Percentiles rank a stretch among this genome's conserved stretches.
These are phyloP conservation scores for Ormyrus pomaceus DNA, from an alignment of 2,888 invertebrate genomes.

Conservation along the genomic window DNA sequence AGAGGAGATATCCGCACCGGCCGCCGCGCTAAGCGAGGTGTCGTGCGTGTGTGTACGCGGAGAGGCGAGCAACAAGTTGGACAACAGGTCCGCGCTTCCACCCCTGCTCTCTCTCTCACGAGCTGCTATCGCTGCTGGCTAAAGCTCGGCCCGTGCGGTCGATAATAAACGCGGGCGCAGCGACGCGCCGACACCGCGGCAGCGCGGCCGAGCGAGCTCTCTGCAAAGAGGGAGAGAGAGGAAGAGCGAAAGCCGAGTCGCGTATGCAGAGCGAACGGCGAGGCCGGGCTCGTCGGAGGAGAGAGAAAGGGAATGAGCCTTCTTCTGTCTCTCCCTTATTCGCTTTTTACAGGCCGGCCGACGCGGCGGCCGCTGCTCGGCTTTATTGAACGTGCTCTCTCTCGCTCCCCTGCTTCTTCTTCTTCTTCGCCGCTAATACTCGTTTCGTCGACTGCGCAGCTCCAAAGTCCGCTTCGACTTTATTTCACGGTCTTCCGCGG, in stretches of 20 bases:
- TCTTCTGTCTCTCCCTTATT: slow-evolving; percentile 13
- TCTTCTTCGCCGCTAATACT: background rate
- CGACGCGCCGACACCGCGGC: background rate
- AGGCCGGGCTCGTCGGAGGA: background rate
- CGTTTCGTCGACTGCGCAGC: background rate
- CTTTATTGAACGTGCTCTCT: slow-evolving; percentile 28
- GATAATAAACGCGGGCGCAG: slow-evolving; percentile 39
- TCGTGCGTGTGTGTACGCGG: background rate
- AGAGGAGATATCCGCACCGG: background rate
- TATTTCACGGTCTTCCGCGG: too few relatives aligned
- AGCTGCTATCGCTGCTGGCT: slow-evolving; percentile 19
- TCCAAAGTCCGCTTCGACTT: background rate
- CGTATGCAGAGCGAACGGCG: background rate
- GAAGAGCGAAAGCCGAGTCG: too few relatives aligned
- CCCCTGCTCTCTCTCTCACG: background rate
- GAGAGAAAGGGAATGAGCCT: background rate
- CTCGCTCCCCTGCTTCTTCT: background rate
- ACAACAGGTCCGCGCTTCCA: slow-evolving; percentile 72
- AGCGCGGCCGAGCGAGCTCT: slow-evolving; percentile 23
- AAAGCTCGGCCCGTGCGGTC: slow-evolving; percentile 50
- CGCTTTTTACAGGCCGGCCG: slow-evolving; percentile 28
- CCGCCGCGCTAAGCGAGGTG: background rate
- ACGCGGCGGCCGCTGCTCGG: slow-evolving; percentile 34
- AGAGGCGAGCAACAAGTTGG: slow-evolving; percentile 73
- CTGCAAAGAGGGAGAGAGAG: background rate